Evolutionary conservation across 1,140 invertebrate species (phyloP).

Genomic region (Oryctes rhinoceros): DNA sequence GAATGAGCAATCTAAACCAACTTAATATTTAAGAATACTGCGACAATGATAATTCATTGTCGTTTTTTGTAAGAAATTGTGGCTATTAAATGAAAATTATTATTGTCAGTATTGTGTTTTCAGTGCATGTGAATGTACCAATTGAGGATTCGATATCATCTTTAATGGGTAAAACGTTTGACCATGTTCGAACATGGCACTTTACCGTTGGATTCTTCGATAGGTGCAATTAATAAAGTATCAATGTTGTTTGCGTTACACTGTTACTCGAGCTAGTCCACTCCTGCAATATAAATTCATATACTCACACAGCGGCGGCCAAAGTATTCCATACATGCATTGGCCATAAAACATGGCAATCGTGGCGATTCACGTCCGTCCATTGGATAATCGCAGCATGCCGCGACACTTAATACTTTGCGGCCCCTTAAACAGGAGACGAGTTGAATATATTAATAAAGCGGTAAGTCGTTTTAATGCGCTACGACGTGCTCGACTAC

Average conservation of each 20-base stretch:
- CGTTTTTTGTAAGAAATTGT: too few relatives aligned
- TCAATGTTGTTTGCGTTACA: background rate
- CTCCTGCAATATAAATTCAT: background rate
- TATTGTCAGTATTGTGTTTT: too few relatives aligned
- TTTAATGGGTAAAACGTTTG: too few relatives aligned
- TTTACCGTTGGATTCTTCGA: too few relatives aligned
- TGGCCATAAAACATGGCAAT: conserved; percentile 40
- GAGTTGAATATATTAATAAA: conserved; percentile 49
- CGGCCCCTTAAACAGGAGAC: conserved; percentile 48
- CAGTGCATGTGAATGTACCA: too few relatives aligned
- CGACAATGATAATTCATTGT: too few relatives aligned
- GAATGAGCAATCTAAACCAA: too few relatives aligned
- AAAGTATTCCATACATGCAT: background rate
- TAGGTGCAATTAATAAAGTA: background rate
- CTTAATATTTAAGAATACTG: too few relatives aligned
- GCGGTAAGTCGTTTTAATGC: conserved; percentile 46
- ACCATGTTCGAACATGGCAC: too few relatives aligned
- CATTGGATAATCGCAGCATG: conserved; percentile 42
- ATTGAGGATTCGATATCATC: too few relatives aligned
- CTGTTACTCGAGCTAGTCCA: background rate
- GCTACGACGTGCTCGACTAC: conserved; percentile 15
- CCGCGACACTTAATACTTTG: conserved; percentile 47
- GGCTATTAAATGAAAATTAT: too few relatives aligned
- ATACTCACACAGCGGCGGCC: background rate
- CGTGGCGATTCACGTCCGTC: conserved; percentile 35